Conservation (phyloP, 2,888 invertebrate genomes). For the Phyllotreta cruciferae region DNA sequence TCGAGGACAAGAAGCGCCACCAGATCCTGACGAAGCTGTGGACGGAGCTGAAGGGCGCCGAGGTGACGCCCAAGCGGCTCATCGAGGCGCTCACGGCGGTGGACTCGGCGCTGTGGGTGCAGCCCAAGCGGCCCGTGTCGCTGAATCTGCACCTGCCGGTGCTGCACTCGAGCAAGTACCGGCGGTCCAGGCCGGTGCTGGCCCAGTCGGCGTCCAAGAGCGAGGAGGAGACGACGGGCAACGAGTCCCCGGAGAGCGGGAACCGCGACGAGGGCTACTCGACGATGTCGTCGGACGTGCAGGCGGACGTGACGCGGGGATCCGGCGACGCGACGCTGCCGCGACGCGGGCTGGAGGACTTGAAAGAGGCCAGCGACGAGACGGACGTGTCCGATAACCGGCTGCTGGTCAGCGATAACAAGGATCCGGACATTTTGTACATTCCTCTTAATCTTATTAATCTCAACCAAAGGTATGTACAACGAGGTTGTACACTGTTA, state of each 20-base stretch:
- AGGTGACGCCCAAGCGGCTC: slow-evolving; percentile 69
- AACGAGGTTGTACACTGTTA: neutral
- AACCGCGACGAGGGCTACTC: slow-evolving; percentile 84
- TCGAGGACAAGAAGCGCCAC: slow-evolving; percentile 70
- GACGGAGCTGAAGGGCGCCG: slow-evolving; percentile 70
- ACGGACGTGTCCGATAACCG: slow-evolving; percentile 68
- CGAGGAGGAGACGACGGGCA: slow-evolving; percentile 70
- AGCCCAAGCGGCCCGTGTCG: slow-evolving; percentile 73
- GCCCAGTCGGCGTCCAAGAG: slow-evolving; percentile 62
- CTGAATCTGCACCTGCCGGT: slow-evolving; percentile 73
- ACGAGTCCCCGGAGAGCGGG: slow-evolving; percentile 78
- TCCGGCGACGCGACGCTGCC: slow-evolving; percentile 62
- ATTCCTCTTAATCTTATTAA: slow-evolving; percentile 69
- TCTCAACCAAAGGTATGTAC: slow-evolving; percentile 58
- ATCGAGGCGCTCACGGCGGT: slow-evolving; percentile 70
- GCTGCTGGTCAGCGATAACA: slow-evolving; percentile 66
- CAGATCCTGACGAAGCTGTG: slow-evolving; percentile 70
- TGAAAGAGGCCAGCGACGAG: slow-evolving; percentile 78
- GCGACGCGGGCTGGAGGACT: slow-evolving; percentile 65
- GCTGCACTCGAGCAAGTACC: slow-evolving; percentile 61
- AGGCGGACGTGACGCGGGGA: slow-evolving; percentile 69
- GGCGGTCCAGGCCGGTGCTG: slow-evolving; percentile 59
- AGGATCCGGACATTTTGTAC: slow-evolving; percentile 72
- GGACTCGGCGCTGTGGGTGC: slow-evolving; percentile 72
- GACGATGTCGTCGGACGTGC: slow-evolving; percentile 84